Evolutionary conservation across 64 coral and sea anemone genomes (phyloP).

Genomic region (Montipora foliosa): DNA sequence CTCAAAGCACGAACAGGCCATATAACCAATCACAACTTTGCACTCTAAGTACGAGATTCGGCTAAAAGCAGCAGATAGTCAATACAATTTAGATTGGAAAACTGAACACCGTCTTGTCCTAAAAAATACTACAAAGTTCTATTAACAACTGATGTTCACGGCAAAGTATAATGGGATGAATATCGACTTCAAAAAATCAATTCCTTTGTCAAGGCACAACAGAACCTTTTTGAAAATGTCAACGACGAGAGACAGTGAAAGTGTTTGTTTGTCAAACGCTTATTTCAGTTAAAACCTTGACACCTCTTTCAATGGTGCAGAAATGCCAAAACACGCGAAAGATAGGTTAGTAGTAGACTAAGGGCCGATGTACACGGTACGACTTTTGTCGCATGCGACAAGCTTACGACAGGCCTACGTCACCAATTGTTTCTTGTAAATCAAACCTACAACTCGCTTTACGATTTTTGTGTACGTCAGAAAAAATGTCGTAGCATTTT

Average conservation of each 20-base stretch:
- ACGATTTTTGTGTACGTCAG: no score
- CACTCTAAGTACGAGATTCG: constrained; percentile 1
- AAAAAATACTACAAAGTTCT: not conserved
- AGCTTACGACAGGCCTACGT: no score
- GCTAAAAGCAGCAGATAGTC: not conserved
- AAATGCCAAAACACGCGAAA: not conserved
- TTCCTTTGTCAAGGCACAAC: not conserved
- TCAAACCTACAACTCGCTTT: no score
- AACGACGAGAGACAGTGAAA: constrained; percentile 5
- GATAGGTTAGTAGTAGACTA: not conserved
- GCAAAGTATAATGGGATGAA: no score
- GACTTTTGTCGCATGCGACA: no score
- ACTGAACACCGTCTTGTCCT: not conserved
- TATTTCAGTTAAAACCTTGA: no score
- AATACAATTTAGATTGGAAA: constrained; percentile 40
- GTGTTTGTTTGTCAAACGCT: not conserved
- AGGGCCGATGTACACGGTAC: not conserved
- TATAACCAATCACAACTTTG: not conserved
- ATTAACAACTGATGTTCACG: not conserved
- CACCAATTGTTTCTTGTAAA: no score
- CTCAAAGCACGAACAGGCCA: not conserved
- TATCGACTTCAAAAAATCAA: not conserved
- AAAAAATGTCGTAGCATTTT: no score
- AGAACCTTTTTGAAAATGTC: not conserved
- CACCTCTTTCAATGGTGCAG: not conserved